A percentile compares a stretch with the other conserved stretches of the same genome.
These are phyloP conservation scores for Carassius carassius DNA, from an alignment of 2,113 vertebrate species.

Conservation along the genomic window DNA sequence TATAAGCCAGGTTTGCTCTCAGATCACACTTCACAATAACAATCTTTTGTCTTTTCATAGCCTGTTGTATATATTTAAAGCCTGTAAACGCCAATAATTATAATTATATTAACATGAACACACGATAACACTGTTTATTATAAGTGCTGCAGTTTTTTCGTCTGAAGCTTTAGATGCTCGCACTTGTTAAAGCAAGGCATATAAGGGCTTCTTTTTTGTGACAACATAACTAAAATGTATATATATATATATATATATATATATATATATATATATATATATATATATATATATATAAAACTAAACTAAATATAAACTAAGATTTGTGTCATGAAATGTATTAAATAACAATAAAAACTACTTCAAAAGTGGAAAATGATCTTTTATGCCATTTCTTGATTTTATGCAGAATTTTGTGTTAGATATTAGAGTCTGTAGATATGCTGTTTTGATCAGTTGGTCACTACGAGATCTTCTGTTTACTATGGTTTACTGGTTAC, in stretches of 20 bases:
- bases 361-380: background rate
- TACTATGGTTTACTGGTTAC: background rate
- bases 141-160: too few relatives aligned
- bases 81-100: background rate
- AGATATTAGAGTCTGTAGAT: background rate
- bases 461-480: background rate
- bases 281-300: too few relatives aligned
- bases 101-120: background rate
- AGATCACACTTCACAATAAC: background rate
- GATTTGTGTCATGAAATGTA: background rate
- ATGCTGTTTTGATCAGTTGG: background rate
- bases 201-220: background rate
- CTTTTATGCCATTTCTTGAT: background rate
- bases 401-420: background rate
- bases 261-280: too few relatives aligned
- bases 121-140: background rate
- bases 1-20: constrained; percentile 24
- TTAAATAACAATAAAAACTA: background rate
- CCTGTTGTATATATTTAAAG: background rate
- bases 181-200: too few relatives aligned
- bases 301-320: background rate
- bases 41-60: background rate
- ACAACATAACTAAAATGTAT: background rate
- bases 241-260: too few relatives aligned
- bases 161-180: too few relatives aligned